phyloP scores from a whole-genome alignment of 1,140 invertebrate species.

The Ostrea denselamellosa region DNA sequence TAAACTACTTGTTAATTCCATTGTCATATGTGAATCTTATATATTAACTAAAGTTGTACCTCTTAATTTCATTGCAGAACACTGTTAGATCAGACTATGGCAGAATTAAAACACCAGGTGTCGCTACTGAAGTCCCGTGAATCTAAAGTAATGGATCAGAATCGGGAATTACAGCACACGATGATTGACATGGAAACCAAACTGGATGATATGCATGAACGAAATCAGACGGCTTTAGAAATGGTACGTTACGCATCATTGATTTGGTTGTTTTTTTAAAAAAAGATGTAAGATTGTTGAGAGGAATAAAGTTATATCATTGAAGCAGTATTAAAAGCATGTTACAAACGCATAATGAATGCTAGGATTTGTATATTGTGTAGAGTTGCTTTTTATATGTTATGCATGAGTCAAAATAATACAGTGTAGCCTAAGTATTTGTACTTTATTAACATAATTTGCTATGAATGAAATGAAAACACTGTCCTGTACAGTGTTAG shows the following conservation, averaged over 20 bases:
- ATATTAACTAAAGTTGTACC: neutral
- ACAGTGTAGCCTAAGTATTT: neutral
- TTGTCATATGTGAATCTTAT: too few relatives aligned
- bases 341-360: neutral
- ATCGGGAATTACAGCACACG: slow-evolving; percentile 73
- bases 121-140: slow-evolving; percentile 70
- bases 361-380: neutral
- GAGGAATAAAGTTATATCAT: too few relatives aligned
- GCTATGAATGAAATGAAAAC: neutral
- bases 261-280: neutral
- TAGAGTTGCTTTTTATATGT: neutral
- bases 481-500: too few relatives aligned
- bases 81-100: slow-evolving; percentile 69
- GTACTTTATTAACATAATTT: neutral
- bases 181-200: slow-evolving; percentile 73
- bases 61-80: slow-evolving; percentile 61
- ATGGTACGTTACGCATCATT: slow-evolving; percentile 60
- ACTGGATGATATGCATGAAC: slow-evolving; percentile 67
- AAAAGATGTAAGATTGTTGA: too few relatives aligned
- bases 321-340: neutral
- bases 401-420: slow-evolving; percentile 22
- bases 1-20: too few relatives aligned
- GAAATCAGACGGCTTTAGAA: slow-evolving; percentile 64
- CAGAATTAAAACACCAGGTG: slow-evolving; percentile 74
- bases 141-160: slow-evolving; percentile 68